Base-by-base conservation (phyloP, 2,888 invertebrate species). In the Ernsta delagoae region DNA sequence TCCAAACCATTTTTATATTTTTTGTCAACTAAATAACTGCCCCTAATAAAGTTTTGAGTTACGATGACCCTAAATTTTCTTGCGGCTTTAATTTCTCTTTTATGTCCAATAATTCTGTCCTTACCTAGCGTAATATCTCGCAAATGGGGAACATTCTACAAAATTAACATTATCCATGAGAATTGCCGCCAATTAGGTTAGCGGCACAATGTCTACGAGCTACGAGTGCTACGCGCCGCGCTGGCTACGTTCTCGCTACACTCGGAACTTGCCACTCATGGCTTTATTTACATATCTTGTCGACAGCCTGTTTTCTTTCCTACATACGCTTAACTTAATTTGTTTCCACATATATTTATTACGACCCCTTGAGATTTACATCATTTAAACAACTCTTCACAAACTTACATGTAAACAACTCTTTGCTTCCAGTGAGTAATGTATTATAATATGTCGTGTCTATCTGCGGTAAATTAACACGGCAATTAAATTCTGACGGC, bases 141-240 rank as follows among this genome's bases (percentile, higher is more conserved):
- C 70, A 73, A 78, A 80, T 79, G 79, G 77, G 72, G 75, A 73
- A 78, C 78, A 80, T 76, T 80, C 82, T 9, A 80, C 88, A 86
- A 90, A 87, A 92, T 91, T 91, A 81, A 82, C 89, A 91, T 90
- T 87, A 87, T 77, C 73, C 78, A 72, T 83, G 79, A 83, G 82
- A 82, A 56, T 81, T 81, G 81, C 72, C 82, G 91, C 91, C 92
- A 91, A 91, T 90, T 90, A 88, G 90, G 92, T 90, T 89, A 91
- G 85, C 86, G 79, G 86, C 82, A 78, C 86, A 82, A 74, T 78
- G 83, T 81, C 82, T 82, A 72, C 73, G 61, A 36, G 24, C 24
- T 24, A 24, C 24, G 64, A 50, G 73, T 31, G 70, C 62, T 61
- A 59, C 62, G 65, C 72, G 73, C 66, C 74, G 75, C 67, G 70